Base-by-base conservation (phyloP, 2,113 vertebrate species). In the Martes martes region DNA sequence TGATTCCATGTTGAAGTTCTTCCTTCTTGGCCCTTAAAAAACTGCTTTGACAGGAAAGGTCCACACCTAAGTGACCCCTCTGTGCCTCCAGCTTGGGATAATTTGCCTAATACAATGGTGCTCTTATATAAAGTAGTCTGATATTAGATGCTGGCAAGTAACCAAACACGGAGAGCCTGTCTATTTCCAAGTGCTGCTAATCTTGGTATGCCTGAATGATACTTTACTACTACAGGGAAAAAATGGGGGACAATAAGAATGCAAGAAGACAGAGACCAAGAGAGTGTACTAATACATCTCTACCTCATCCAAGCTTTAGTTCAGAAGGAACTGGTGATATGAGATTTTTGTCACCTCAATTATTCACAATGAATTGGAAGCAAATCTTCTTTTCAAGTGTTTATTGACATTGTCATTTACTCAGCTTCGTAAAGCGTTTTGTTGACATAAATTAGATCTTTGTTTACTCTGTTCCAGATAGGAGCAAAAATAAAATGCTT, bases 21-120 rank as follows among this genome's bases (percentile, higher is more conserved):
- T 97, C 97, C 85, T 98, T 96, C 93, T 91, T 95, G 95, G 95
- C 65, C 91, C 42, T 97, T 97, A 98, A 97, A 94, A 97, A 98
- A 73, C 15, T 95, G 80, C 96, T 97, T 97, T 98, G 94, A 74
- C 88, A 96, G 50, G 84, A 73, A 83, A 94, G 24, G 31, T 4
- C 24, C 79, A 85, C n/a, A 76, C 24, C 47, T 81, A 69, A 14
- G 6, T 67, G 39, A 63, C 71, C 39, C 13, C 4, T 91, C 36
- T 52, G 4, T 84, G 79, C 33, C 95, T 97, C 19, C 10, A 47
- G 39, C 21, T 71, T 23, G 19, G 36, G 52, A 92, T 42, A 84
- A 96, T 83, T 33, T 95, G 47, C 82, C 65, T 90, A 15, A n/a
- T 6, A 0, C 31, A 89, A 83, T 21, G 14, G 10, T 83, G 59